Conservation (phyloP, 2,888 invertebrate genomes). For the Drosophila pegasa region DNA sequence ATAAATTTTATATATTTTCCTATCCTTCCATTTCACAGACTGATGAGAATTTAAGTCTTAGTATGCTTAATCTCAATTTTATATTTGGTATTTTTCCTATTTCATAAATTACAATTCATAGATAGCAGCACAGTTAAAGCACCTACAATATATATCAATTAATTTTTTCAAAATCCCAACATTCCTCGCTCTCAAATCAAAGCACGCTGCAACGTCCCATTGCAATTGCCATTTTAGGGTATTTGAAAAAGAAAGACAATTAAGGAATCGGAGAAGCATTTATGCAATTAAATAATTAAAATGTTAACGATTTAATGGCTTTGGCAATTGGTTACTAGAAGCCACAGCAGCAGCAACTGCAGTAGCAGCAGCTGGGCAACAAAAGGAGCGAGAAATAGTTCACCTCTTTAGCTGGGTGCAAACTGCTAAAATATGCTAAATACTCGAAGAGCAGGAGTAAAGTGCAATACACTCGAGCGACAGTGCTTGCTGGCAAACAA, state of each 20-base stretch:
- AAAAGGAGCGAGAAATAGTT: slow-evolving; percentile 1
- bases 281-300: slow-evolving; percentile 63
- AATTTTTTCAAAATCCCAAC: neutral
- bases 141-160: too few species aligned
- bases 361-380: slow-evolving; percentile 9
- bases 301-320: slow-evolving; percentile 62
- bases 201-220: too few species aligned
- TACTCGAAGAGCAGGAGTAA: slow-evolving; percentile 6
- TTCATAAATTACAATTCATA: too few species aligned
- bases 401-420: slow-evolving; percentile 29
- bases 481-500: slow-evolving; percentile 4
- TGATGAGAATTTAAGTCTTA: too few species aligned
- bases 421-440: slow-evolving; percentile 64
- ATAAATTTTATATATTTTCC: too few species aligned
- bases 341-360: slow-evolving; percentile 12
- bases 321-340: slow-evolving; percentile 30
- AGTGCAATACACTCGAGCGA: slow-evolving; percentile 13
- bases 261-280: slow-evolving; percentile 12
- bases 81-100: too few species aligned
- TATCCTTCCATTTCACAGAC: too few species aligned
- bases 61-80: too few species aligned
- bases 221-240: neutral
- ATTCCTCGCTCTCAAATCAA: neutral
- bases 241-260: neutral
- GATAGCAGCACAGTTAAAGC: too few species aligned